These are phyloP conservation scores for Leptatherina wallacei DNA, from an alignment of 2,797 vertebrate genomes.

Conservation along the genomic window DNA sequence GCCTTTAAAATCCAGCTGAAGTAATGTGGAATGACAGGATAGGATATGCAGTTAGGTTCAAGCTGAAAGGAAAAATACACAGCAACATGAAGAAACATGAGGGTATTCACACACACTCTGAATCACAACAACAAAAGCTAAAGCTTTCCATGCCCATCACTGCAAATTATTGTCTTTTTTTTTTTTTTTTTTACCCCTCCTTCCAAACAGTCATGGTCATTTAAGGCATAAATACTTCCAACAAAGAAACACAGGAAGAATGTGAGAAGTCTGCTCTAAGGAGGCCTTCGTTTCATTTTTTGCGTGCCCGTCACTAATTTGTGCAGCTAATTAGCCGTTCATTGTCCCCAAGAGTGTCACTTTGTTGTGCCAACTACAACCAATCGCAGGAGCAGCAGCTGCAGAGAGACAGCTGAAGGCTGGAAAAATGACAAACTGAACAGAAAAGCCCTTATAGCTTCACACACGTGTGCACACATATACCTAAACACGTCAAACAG, in stretches of 20 bases:
- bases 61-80: constrained; percentile 26
- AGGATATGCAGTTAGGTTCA: constrained; percentile 22
- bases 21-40: constrained; percentile 52
- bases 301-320: constrained; percentile 65
- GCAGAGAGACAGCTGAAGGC: constrained; percentile 25
- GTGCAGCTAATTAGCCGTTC: constrained; percentile 60
- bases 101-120: constrained; percentile 11
- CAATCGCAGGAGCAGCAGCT: constrained; percentile 50
- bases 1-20: constrained; percentile 53
- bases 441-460: constrained; percentile 36
- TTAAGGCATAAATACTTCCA: constrained; percentile 49
- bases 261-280: constrained; percentile 36
- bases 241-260: constrained; percentile 38
- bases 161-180: constrained; percentile 51
- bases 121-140: constrained; percentile 46
- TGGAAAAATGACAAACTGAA: constrained; percentile 41
- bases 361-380: constrained; percentile 34
- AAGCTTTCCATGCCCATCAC: constrained; percentile 48
- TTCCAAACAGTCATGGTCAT: constrained; percentile 27
- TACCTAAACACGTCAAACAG: constrained; percentile 47
- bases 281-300: constrained; percentile 32
- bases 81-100: not conserved
- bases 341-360: constrained; percentile 49
- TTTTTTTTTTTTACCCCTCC: not conserved
- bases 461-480: constrained; percentile 36